Base-by-base conservation (phyloP, 2,888 invertebrate species). In the Adelphocoris suturalis region DNA sequence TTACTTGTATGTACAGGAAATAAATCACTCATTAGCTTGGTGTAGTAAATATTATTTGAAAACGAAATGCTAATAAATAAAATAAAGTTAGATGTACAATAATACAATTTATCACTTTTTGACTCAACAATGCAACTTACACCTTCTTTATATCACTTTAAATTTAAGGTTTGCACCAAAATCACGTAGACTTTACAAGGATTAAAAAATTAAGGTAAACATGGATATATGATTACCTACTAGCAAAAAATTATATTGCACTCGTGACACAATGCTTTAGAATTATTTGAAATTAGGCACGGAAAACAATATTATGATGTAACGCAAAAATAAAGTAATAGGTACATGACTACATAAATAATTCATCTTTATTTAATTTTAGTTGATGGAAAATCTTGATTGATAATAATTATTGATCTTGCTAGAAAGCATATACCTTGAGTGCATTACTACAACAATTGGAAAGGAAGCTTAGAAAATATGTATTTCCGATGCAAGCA, bases 31-130 rank as follows among this genome's bases (percentile, higher is more conserved):
- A 9, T 68, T 68, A 7, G 16, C 12, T 68, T 68, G 68, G 68
- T 37, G 37, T 27, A 68, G 68, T 23, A 68, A 68, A 68, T 68
- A 68, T 68, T 68, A 68, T 68, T 68, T 68, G 68, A 68, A 68
- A 68, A 68, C n/a, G 27, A 68, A 68, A 68, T 23, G 68, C 68
- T 68, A 68, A 27, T 68, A 68, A 68, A 68, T 68, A 68, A 68
- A 68, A 37, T 68, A 23, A 68, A 19, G 19, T 61, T 61, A 61
- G 16, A 68, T 11, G 3, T 68, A 57, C 57, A 57, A 57, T 57
- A 57, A 57, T 68, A 68, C 68, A 68, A 68, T 68, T 68, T 68
- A 68, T 68, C 68, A 68, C 68, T 23, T 68, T 68, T 68, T 19
- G 19, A 68, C 68, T 23, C 68, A 19, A 68, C 23, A 68, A 19